Base-by-base conservation (phyloP, 2,888 invertebrate genomes). In the Pristionchus maxplancki region DNA sequence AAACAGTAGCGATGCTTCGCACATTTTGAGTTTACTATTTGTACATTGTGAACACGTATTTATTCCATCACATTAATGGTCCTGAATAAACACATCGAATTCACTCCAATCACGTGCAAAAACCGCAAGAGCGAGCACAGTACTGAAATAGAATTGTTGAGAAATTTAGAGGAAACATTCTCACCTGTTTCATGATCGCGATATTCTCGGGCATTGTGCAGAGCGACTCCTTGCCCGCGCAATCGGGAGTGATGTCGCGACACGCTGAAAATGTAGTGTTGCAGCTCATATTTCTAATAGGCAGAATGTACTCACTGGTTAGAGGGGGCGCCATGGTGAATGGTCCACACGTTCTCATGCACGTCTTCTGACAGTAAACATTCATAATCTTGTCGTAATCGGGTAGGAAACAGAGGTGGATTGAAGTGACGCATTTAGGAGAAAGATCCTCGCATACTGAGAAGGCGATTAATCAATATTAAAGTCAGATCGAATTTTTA, bases 281-380 rank as follows among this genome's bases (percentile, higher is more conserved):
- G n/a, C n/a, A n/a, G n/a, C n/a, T n/a, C n/a, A n/a, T n/a, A n/a
- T n/a, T n/a, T n/a, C 11, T 4, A 34, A 40, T 13, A 31, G 8
- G 40, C 4, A 11, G 28, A n/a, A 67, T 1, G 4, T 0, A 34
- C 62, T 62, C 28, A 83, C 84, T 20, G 58, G 53, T 24, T 0
- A n/a, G 24, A 4, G 58, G 24, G 5, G 84, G 37, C 13, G 40
- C 62, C 84, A 44, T 34, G 1, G 84, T 53, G 53, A 62, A 40
- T 20, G 34, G n/a, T 9, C 53, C 84, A 28, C 84, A 84, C 1
- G 84, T 15, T 20, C 84, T n/a, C 13, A 6, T 28, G 17, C 84
- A 84, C n/a, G 84, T 84, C 84, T 84, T 84, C 84, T 84, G 84
- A 40, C 84, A 84, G 84, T 84, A 84, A 0, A 84, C 62, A 15